Conservation (phyloP, 2,888 invertebrate species). For the Agonum fuliginosum region DNA sequence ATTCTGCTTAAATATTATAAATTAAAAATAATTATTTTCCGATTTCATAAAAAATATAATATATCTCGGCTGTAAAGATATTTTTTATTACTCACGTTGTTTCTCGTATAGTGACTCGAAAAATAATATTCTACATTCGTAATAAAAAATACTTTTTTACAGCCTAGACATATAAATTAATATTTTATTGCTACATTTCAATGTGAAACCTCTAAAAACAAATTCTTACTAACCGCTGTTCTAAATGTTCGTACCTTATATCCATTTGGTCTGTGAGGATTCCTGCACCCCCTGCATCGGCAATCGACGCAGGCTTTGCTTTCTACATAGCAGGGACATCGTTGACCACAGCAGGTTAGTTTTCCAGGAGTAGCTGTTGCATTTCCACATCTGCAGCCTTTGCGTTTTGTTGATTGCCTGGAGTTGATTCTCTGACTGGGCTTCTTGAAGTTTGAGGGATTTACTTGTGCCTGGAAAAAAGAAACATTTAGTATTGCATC, state of each 20-base stretch:
- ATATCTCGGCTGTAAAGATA: no score
- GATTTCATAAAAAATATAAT: no score
- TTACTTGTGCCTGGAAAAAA: slow-evolving; percentile 67
- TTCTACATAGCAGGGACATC: slow-evolving; percentile 95
- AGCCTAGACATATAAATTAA: neutral
- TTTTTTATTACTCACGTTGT: no score
- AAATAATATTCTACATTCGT: no score
- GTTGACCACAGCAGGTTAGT: slow-evolving; percentile 93
- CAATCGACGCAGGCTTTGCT: slow-evolving; percentile 93
- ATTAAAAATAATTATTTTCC: no score
- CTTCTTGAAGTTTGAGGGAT: slow-evolving; percentile 72
- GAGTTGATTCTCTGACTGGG: slow-evolving; percentile 72
- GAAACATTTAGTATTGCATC: no score
- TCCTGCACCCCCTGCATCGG: slow-evolving; percentile 93
- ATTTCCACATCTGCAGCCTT: slow-evolving; percentile 93
- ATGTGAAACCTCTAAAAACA: no score
- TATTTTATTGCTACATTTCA: no score
- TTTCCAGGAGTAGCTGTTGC: slow-evolving; percentile 92
- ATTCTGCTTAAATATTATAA: no score
- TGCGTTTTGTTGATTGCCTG: slow-evolving; percentile 72
- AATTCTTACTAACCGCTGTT: no score
- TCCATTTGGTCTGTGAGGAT: slow-evolving; percentile 90
- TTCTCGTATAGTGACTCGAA: no score
- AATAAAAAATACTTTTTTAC: neutral
- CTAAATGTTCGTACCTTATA: slow-evolving; percentile 77